phyloP scores from a whole-genome alignment of 2,888 invertebrate genomes.

The Molanna angustata region DNA sequence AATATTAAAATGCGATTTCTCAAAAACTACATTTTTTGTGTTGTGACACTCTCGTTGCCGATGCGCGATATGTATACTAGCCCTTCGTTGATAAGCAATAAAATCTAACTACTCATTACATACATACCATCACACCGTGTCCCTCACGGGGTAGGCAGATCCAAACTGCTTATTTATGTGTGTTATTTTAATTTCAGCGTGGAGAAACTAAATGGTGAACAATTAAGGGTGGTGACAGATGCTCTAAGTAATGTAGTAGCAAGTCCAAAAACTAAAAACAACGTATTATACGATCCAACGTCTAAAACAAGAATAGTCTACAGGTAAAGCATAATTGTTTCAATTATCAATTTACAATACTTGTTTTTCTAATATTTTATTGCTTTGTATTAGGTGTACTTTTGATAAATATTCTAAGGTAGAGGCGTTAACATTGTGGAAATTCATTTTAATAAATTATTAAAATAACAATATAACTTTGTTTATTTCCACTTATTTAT shows the following conservation, averaged over 20 bases:
- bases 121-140: neutral
- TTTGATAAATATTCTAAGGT: neutral
- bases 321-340: slow-evolving; percentile 16
- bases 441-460: no score
- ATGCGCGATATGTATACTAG: no score
- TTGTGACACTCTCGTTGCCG: no score
- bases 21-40: no score
- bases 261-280: slow-evolving; percentile 18
- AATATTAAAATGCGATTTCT: no score
- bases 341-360: neutral
- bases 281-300: slow-evolving; percentile 23
- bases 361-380: slow-evolving; percentile 8
- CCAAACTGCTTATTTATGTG: neutral
- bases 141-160: no score
- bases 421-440: no score
- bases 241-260: slow-evolving; percentile 21
- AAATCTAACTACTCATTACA: no score
- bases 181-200: slow-evolving; percentile 15
- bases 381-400: neutral
- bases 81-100: neutral
- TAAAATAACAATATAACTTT: no score
- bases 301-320: slow-evolving; percentile 25
- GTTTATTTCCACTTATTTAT: no score
- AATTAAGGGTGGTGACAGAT: slow-evolving; percentile 23
- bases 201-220: slow-evolving; percentile 21